A percentile compares a stretch with the other conserved stretches of the same genome.
These are phyloP conservation scores for Falco naumanni DNA, from an alignment of 2,797 vertebrate genomes.

Conservation along the genomic window DNA sequence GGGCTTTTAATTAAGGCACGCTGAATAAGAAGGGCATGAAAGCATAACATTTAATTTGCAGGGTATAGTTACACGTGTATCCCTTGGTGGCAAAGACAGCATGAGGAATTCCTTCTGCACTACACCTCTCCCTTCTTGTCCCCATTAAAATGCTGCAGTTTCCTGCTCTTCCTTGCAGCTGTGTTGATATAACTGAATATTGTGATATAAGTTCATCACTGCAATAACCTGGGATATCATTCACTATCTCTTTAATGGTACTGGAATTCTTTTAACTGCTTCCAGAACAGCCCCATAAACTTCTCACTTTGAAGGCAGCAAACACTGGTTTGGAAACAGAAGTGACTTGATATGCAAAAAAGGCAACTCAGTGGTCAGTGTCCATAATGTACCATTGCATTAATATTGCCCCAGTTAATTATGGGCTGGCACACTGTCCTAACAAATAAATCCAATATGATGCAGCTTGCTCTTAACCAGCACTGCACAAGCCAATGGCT, in stretches of 20 bases:
- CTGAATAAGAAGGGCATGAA: not conserved
- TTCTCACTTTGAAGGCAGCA: not conserved
- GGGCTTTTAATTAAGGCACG: constrained; percentile 20
- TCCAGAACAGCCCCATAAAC: not conserved
- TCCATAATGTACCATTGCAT: no score
- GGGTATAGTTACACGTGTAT: not conserved
- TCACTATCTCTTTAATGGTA: not conserved
- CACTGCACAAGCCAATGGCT: not conserved
- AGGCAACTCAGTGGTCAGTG: not conserved
- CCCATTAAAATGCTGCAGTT: not conserved
- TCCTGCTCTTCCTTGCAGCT: not conserved
- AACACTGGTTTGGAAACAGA: not conserved
- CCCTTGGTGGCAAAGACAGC: constrained; percentile 4
- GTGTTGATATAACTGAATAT: not conserved
- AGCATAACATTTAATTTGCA: not conserved
- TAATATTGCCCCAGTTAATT: not conserved
- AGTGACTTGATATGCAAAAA: not conserved
- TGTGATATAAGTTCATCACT: not conserved
- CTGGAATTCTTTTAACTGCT: not conserved
- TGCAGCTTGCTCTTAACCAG: not conserved
- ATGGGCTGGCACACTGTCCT: not conserved
- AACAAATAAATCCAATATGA: not conserved
- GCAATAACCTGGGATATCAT: not conserved
- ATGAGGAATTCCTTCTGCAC: not conserved
- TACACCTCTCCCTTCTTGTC: not conserved